A percentile compares a stretch with the other conserved stretches of the same genome.
Evolutionary conservation across 92 coral and sea anemone species (phyloP).

Genomic region (Epizoanthus illoricatus): DNA sequence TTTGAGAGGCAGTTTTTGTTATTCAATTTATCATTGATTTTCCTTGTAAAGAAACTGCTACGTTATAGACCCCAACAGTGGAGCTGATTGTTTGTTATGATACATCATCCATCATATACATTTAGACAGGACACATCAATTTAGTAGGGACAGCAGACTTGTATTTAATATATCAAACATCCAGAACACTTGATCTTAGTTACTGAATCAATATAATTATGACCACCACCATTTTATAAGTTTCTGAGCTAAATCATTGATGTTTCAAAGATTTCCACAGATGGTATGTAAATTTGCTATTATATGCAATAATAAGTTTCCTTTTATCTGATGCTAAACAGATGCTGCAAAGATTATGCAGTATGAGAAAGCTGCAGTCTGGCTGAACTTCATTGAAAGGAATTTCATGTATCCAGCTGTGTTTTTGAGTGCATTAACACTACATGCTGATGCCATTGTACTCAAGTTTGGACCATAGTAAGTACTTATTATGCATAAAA

Average conservation of each 20-base stretch:
- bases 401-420: constrained; percentile 89
- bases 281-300: background rate
- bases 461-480: constrained; percentile 82
- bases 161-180: background rate
- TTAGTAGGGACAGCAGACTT: no score
- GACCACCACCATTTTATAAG: no score
- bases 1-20: no score
- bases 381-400: constrained; percentile 91
- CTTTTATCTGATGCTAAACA: constrained; percentile 28
- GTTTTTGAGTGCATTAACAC: constrained; percentile 87
- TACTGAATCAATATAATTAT: no score
- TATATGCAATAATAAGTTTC: background rate
- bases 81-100: background rate
- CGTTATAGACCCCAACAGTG: no score
- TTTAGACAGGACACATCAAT: no score
- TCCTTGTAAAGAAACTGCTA: no score
- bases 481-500: constrained; percentile 39
- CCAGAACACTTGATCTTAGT: background rate
- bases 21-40: no score
- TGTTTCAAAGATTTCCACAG: background rate
- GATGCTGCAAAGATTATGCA: constrained; percentile 95
- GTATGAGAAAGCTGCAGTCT: constrained; percentile 84
- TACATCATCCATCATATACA: no score
- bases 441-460: constrained; percentile 68
- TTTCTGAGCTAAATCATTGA: background rate